These are phyloP conservation scores for Melospiza georgiana DNA, from an alignment of 2,113 vertebrate species.

Conservation along the genomic window DNA sequence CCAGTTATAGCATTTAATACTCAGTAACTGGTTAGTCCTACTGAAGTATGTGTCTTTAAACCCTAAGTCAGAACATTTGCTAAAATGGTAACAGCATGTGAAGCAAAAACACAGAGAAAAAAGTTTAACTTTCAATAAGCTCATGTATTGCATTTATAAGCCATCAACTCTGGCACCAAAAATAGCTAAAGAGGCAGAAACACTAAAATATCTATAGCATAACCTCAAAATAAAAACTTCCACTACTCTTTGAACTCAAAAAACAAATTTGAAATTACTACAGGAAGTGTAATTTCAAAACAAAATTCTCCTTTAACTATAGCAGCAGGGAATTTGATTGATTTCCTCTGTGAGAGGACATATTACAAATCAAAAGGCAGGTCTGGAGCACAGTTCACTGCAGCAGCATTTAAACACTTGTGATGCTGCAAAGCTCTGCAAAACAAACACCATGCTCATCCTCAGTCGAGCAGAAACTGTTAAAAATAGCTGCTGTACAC, in stretches of 20 bases:
- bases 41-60: neutral
- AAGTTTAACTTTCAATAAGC: neutral
- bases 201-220: neutral
- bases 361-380: neutral
- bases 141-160: neutral
- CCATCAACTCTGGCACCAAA: neutral
- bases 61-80: neutral
- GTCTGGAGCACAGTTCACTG: neutral
- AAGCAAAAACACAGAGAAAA: neutral
- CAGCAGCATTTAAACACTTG: neutral
- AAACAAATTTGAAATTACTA: neutral
- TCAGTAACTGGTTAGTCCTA: neutral
- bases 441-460: neutral
- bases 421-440: neutral
- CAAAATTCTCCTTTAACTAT: neutral
- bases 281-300: neutral
- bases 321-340: neutral
- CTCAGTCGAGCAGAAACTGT: neutral
- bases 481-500: neutral
- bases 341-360: neutral
- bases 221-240: neutral
- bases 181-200: neutral
- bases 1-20: neutral
- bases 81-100: neutral
- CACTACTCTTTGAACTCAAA: neutral